Percentiles rank a stretch among this genome's conserved stretches.
These are phyloP conservation scores for Varanus salvator DNA, from an alignment of 2,113 vertebrate species.

Conservation along the genomic window DNA sequence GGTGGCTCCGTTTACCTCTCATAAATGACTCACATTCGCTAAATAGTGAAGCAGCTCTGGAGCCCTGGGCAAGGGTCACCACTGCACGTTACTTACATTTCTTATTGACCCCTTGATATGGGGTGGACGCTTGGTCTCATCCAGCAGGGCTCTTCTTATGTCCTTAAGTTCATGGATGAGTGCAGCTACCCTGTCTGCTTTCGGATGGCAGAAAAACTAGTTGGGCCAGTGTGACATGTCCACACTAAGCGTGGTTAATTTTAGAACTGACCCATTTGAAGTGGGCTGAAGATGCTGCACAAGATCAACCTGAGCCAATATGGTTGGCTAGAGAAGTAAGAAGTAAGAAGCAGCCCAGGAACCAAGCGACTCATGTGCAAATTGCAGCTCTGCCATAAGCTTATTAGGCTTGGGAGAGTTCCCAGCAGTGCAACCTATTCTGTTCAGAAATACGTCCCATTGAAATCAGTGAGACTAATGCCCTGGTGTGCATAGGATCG, in stretches of 20 bases:
- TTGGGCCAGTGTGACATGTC: not conserved
- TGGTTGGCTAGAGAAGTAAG: not conserved
- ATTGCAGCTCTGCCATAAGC: not conserved
- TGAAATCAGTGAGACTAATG: not conserved
- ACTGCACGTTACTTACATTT: slow-evolving; percentile 11
- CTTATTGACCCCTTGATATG: not conserved
- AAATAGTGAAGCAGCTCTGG: not conserved
- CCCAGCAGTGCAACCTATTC: not conserved
- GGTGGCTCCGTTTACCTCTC: not conserved
- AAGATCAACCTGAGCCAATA: not conserved
- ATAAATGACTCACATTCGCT: not conserved
- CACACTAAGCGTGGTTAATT: not conserved
- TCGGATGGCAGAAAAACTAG: not conserved
- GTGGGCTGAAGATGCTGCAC: not conserved
- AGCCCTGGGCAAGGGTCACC: not conserved
- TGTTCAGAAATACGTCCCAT: not conserved
- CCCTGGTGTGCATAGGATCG: not conserved
- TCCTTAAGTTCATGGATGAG: too few species aligned
- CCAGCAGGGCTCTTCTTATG: too few species aligned
- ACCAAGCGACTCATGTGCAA: not conserved
- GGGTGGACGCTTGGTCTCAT: too few species aligned
- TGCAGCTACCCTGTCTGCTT: not conserved
- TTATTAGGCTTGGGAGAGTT: not conserved
- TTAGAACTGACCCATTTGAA: not conserved
- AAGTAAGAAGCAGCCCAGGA: too few species aligned